Evolutionary conservation across 2,113 vertebrate genomes (phyloP), one percentile per base, ranked within the genome.

Genomic region (Stegastes partitus): DNA sequence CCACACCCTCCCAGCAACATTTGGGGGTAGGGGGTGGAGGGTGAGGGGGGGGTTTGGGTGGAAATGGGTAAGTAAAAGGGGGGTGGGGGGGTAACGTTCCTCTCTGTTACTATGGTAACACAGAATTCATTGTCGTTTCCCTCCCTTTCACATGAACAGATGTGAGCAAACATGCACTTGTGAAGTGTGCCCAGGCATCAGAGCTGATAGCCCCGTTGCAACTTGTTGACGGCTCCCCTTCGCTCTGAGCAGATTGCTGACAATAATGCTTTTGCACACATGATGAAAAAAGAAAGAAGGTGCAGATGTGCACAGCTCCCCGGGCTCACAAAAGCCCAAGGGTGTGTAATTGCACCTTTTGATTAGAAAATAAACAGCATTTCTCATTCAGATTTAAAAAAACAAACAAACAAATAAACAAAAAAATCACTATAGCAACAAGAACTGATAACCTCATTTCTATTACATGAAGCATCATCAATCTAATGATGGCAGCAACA

Each of bases 61-160:
- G 28, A 31, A 31, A 31, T 31, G 28, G 28, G 28, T 31, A 7
- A 7, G 28, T 31, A 7, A 31, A 28, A 19, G 31, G 19, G 26
- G 2, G 11, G 15, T 16, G 8, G 28, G 62, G 78, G 74, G 65
- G 49, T 22, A 47, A 77, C 37, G 77, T 85, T 83, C 75, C 79
- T 82, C 72, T 72, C 61, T 83, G 93, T 95, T 94, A 91, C 93
- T 82, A 94, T 93, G 87, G 93, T 28, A 88, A 95, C 88, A 44
- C 49, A 26, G 87, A 78, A 83, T 86, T 74, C 26, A 31, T 87
- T 87, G 74, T 86, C 80, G 83, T 84, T 47, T 75, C 74, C 75
- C 65, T 76, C 79, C 31, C 56, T 74, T 62, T 84, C 83, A 77
- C 80, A 78, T 79, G 74, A 86, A 69, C 83, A 90, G 62, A 88